These are phyloP conservation scores for Tolypeutes matacus DNA, from an alignment of 2,797 vertebrate species.

Conservation along the genomic window DNA sequence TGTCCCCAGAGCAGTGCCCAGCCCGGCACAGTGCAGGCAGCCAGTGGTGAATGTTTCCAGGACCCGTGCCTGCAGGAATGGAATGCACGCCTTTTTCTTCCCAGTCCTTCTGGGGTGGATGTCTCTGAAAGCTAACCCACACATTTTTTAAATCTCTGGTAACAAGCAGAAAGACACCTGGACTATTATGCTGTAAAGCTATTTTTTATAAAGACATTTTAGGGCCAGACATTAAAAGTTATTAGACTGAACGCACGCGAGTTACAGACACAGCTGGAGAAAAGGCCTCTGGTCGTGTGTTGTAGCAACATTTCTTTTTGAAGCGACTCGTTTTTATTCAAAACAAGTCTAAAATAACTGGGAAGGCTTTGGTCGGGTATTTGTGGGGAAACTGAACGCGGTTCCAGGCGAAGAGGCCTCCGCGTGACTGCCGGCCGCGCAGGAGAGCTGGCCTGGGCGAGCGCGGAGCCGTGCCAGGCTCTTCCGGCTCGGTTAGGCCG, in stretches of 20 bases:
- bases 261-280: slow-evolving; percentile 88
- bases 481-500: slow-evolving; percentile 74
- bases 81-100: slow-evolving; percentile 74
- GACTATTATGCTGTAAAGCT: slow-evolving; percentile 88
- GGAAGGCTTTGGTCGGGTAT: slow-evolving; percentile 70
- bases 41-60: slow-evolving; percentile 36
- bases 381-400: slow-evolving; percentile 67
- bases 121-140: slow-evolving; percentile 83
- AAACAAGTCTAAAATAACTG: slow-evolving; percentile 82
- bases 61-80: slow-evolving; percentile 49
- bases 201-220: slow-evolving; percentile 91
- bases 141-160: slow-evolving; percentile 87
- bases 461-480: slow-evolving; percentile 62
- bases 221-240: slow-evolving; percentile 90
- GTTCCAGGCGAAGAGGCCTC: slow-evolving; percentile 69
- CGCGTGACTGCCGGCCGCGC: background rate
- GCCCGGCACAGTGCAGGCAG: background rate
- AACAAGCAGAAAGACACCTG: slow-evolving; percentile 89
- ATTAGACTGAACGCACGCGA: slow-evolving; percentile 88
- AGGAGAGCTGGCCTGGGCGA: slow-evolving; percentile 61
- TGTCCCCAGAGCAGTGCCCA: slow-evolving; percentile 49
- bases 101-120: slow-evolving; percentile 52
- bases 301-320: slow-evolving; percentile 77
- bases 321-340: slow-evolving; percentile 80
- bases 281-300: slow-evolving; percentile 82